A percentile compares a stretch with the other conserved stretches of the same genome.
Conservation (phyloP, 37 sponge, comb jelly and placozoan species). For the Cliona cf. orientalis region DNA sequence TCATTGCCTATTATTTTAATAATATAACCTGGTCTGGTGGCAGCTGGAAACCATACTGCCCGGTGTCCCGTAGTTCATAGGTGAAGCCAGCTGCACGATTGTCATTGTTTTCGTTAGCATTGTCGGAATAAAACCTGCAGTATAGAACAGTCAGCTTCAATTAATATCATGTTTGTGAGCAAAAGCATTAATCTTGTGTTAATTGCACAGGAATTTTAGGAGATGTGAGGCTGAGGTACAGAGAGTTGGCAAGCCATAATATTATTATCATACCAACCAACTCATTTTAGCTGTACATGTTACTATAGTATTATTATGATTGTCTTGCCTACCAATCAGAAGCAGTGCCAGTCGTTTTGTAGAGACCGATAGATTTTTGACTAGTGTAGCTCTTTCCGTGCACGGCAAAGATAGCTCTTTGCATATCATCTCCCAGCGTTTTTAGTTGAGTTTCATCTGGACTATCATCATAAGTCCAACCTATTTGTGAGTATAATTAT, state of each 20-base stretch:
- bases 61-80: conserved; percentile 72
- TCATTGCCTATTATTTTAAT: not conserved
- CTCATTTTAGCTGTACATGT: not conserved
- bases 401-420: not conserved
- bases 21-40: conserved; percentile 50
- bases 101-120: conserved; percentile 52
- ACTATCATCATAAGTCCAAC: conserved; percentile 44
- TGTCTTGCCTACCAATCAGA: conserved; percentile 76
- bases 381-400: conserved; percentile 42
- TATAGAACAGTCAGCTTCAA: too few relatives aligned
- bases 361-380: conserved; percentile 45
- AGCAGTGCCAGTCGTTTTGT: conserved; percentile 62
- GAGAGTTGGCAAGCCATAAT: not conserved
- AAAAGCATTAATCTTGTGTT: too few relatives aligned
- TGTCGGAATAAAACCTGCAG: conserved; percentile 68
- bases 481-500: too few relatives aligned
- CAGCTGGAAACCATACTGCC: conserved; percentile 57
- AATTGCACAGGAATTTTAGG: too few relatives aligned
- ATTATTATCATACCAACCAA: not conserved
- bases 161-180: too few relatives aligned
- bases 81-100: conserved; percentile 67
- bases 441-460: conserved; percentile 71
- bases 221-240: not conserved
- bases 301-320: not conserved
- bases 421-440: conserved; percentile 31